Evolutionary conservation across 2,888 invertebrate genomes (phyloP), one percentile per base, ranked within the genome.

Genomic region (Melangyna quadrimaculata): DNA sequence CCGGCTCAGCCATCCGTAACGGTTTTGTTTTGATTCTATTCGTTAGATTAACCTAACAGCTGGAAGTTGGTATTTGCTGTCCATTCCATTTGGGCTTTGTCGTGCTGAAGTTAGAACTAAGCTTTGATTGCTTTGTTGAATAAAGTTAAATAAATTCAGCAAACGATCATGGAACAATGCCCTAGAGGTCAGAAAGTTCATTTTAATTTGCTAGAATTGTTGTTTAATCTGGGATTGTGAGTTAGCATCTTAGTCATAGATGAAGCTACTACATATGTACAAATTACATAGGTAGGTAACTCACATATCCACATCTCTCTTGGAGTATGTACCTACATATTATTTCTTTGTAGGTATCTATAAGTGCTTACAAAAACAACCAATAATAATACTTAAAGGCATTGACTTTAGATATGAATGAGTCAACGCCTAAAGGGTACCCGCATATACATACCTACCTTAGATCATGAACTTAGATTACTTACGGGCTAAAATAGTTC

Each of bases 11-110:
- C 59, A 37, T 59, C 35, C 59, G 14, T 22, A 37, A 59, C 22
- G 37, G 14, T 37, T 59, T 59, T 59, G 37, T 59, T 57, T 37
- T 59, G 35, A 59, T 37, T 59, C 59, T 37, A 35, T 59, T 59
- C 9, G 55, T 17, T 9, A 24, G 3, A 10, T 12, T 29, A n/a
- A n/a, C n/a, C n/a, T 29, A 29, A 17, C 35, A 22, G n/a, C 27
- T 27, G 14, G 27, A 27, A 10, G 14, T 40, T 5, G 14, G 14
- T 19, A 35, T 57, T 55, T 32, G 1, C 55, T 22, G 19, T 8
- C 1, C 4, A 17, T 57, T 57, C 6, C 35, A 19, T 24, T 6
- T 51, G 12, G 1, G 19, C 14, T 10, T 19, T 59, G 7, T 12
- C 2, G 2, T 43, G n/a, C 6, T 12, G n/a, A 40, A 14, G 65